A percentile compares a stretch with the other conserved stretches of the same genome.
Conservation (phyloP, 1,140 invertebrate genomes). For the Drosophila punjabiensis region DNA sequence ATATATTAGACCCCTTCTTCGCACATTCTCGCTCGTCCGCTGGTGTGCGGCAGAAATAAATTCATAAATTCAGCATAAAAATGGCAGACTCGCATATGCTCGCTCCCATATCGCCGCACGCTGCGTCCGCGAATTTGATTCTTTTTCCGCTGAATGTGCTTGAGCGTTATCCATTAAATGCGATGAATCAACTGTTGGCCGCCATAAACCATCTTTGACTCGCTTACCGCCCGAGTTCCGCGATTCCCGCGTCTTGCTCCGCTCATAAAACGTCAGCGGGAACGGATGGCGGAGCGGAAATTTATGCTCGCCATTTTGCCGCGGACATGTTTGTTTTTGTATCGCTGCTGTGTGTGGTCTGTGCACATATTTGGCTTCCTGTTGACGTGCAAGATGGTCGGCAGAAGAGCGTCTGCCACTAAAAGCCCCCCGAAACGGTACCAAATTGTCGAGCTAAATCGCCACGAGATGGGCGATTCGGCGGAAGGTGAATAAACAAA, state of each 20-base stretch:
- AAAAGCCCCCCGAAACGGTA: slow-evolving; percentile 14
- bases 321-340: slow-evolving; percentile 39
- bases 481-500: neutral
- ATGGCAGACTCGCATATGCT: slow-evolving; percentile 52
- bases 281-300: slow-evolving; percentile 65
- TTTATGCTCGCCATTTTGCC: slow-evolving; percentile 79
- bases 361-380: slow-evolving; percentile 68
- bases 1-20: slow-evolving; percentile 38
- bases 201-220: slow-evolving; percentile 79
- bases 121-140: slow-evolving; percentile 42
- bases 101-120: slow-evolving; percentile 10
- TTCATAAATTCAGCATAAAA: slow-evolving; percentile 51
- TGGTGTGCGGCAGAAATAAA: slow-evolving; percentile 26
- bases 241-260: neutral
- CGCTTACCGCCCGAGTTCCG: slow-evolving; percentile 19
- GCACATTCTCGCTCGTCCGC: slow-evolving; percentile 6
- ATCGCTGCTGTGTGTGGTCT: slow-evolving; percentile 29
- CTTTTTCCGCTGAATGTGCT: slow-evolving; percentile 64
- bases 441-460: slow-evolving; percentile 8
- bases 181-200: slow-evolving; percentile 80
- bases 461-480: neutral
- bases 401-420: slow-evolving; percentile 26
- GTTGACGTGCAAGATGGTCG: slow-evolving; percentile 71
- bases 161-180: slow-evolving; percentile 78
- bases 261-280: slow-evolving; percentile 69